These are phyloP conservation scores for Platyrinchus mystaceus DNA, from an alignment of 2,797 vertebrate species.

Conservation along the genomic window DNA sequence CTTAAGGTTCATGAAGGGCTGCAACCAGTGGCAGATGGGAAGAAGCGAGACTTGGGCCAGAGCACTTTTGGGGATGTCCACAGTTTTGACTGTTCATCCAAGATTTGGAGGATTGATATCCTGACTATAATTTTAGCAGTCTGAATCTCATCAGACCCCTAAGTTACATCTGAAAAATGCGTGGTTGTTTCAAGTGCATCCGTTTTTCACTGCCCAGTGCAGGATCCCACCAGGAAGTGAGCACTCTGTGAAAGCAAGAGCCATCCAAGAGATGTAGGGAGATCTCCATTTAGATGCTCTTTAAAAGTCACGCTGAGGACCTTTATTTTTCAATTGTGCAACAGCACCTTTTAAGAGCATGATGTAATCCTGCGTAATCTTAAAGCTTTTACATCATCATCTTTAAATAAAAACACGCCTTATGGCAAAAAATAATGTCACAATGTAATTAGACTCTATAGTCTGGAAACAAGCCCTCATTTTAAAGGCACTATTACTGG, in stretches of 20 bases:
- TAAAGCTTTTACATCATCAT: constrained; percentile 28
- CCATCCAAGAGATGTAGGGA: background rate
- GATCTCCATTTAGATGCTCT: background rate
- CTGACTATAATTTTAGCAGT: background rate
- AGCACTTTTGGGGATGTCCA: accelerated
- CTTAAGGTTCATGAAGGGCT: background rate
- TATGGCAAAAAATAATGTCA: constrained; percentile 49
- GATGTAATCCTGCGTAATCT: background rate
- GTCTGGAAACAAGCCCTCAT: constrained; percentile 21
- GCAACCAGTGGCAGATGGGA: background rate
- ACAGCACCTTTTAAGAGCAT: background rate
- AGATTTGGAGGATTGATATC: background rate
- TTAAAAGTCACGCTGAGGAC: background rate
- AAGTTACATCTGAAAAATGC: background rate
- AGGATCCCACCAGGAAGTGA: background rate
- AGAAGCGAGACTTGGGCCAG: background rate
- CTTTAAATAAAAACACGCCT: constrained; percentile 59
- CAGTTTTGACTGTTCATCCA: background rate
- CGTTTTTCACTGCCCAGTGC: background rate
- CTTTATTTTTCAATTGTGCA: background rate
- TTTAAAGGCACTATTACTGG: constrained; percentile 62
- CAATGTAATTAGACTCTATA: constrained; percentile 57
- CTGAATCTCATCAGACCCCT: background rate
- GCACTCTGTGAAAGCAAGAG: background rate
- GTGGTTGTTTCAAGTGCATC: background rate